Evolutionary conservation across 2,888 invertebrate genomes (phyloP).

Genomic region (Drosophila nigritarsus): DNA sequence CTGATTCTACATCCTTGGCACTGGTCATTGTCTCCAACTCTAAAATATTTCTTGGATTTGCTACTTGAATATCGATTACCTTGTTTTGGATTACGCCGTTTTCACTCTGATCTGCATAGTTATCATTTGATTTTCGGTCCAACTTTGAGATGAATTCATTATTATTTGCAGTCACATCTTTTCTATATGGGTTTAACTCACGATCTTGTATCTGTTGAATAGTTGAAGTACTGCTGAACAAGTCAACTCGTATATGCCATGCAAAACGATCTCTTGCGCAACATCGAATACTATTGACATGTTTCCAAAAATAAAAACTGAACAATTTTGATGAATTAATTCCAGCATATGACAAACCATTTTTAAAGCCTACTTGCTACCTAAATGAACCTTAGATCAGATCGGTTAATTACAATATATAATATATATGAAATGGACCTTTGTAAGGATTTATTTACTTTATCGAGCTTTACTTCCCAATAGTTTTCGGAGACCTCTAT

Average conservation of each 20-base stretch:
- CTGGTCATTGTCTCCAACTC: background rate
- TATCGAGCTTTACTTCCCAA: too few species aligned
- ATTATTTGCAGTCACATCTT: background rate
- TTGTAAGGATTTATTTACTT: background rate
- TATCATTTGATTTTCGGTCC: background rate
- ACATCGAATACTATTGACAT: conserved; percentile 63
- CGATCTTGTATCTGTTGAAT: conserved; percentile 34
- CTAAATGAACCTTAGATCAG: background rate
- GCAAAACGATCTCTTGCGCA: conserved; percentile 51
- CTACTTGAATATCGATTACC: background rate
- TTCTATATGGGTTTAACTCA: conserved; percentile 29
- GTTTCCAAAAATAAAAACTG: conserved; percentile 6
- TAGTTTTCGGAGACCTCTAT: background rate
- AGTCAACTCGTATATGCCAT: conserved; percentile 50
- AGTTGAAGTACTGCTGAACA: conserved; percentile 36
- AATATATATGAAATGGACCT: background rate
- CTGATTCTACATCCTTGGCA: background rate
- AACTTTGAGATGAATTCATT: conserved; percentile 12
- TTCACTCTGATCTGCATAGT: background rate
- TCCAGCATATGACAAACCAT: conserved; percentile 3
- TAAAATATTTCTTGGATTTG: background rate
- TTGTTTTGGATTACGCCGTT: background rate
- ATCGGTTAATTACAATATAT: background rate
- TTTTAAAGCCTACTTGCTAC: background rate
- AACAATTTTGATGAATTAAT: conserved; percentile 12